phyloP scores from a whole-genome alignment of 2,888 invertebrate species.

The Eueremaeus valkanovi region DNA sequence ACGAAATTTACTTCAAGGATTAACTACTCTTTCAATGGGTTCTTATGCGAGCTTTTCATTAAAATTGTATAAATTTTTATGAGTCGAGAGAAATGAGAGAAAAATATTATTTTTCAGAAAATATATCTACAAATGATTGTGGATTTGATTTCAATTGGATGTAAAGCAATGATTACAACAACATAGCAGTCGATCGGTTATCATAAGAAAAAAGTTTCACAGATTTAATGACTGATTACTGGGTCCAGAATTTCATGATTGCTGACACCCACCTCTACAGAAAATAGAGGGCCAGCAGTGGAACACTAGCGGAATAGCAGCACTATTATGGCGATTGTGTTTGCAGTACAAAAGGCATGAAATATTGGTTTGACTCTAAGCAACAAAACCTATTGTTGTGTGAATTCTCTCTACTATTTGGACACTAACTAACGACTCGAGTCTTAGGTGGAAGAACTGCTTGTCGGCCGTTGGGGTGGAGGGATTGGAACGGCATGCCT shows the following conservation, averaged over 20 bases:
- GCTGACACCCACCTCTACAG: constrained; percentile 26
- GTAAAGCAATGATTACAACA: neutral
- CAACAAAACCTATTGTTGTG: constrained; percentile 36
- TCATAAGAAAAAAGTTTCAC: constrained; percentile 12
- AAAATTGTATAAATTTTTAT: neutral
- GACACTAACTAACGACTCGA: constrained; percentile 32
- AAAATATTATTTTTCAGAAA: neutral
- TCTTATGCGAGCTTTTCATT: neutral
- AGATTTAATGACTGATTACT: constrained; percentile 33
- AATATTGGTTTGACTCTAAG: constrained; percentile 34
- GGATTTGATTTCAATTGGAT: neutral
- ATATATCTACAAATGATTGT: neutral
- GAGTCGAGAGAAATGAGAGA: neutral
- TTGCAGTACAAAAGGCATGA: constrained; percentile 22
- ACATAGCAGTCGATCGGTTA: constrained; percentile 10
- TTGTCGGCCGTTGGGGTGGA: neutral
- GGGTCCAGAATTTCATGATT: constrained; percentile 23
- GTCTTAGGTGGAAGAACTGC: constrained; percentile 16
- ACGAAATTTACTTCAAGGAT: constrained; percentile 21
- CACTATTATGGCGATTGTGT: neutral
- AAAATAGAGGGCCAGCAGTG: neutral
- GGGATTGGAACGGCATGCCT: constrained; percentile 29
- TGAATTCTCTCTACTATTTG: constrained; percentile 10
- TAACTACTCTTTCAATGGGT: constrained; percentile 5
- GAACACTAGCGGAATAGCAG: neutral